A percentile compares a stretch with the other conserved stretches of the same genome.
Conservation (phyloP, 2,113 vertebrate genomes). For the Mungos mungo region DNA sequence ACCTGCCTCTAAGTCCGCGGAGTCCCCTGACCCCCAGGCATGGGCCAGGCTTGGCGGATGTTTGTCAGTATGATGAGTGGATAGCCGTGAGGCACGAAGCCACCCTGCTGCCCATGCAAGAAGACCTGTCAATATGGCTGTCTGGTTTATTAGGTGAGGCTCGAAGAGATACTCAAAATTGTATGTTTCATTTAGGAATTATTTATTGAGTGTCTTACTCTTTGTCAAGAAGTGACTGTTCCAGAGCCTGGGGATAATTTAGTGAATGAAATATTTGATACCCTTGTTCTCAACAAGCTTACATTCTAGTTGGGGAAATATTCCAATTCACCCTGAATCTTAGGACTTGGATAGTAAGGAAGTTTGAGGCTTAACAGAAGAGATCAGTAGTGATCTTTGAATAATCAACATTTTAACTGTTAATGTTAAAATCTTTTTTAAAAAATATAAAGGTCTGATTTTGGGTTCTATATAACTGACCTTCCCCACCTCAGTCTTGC, state of each 20-base stretch:
- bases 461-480: not conserved
- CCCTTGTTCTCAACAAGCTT: not conserved
- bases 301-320: not conserved
- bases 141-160: conserved; percentile 92
- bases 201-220: not conserved
- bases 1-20: conserved; percentile 89
- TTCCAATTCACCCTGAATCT: not conserved
- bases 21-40: conserved; percentile 90
- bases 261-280: not conserved
- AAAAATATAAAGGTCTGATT: not conserved
- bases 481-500: not conserved
- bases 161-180: not conserved
- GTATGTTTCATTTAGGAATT: not conserved
- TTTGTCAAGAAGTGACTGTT: not conserved
- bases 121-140: conserved; percentile 97
- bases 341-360: not conserved
- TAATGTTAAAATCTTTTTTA: not conserved
- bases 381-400: not conserved
- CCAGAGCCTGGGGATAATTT: not conserved
- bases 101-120: conserved; percentile 95
- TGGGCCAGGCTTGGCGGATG: conserved; percentile 93
- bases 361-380: conserved; percentile 2
- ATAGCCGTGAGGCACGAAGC: conserved; percentile 95
- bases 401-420: not conserved
- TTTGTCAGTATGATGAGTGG: conserved; percentile 97